Evolutionary conservation across 2,113 vertebrate genomes (phyloP), one percentile per base, ranked within the genome.

Genomic region (Perognathus longimembris): DNA sequence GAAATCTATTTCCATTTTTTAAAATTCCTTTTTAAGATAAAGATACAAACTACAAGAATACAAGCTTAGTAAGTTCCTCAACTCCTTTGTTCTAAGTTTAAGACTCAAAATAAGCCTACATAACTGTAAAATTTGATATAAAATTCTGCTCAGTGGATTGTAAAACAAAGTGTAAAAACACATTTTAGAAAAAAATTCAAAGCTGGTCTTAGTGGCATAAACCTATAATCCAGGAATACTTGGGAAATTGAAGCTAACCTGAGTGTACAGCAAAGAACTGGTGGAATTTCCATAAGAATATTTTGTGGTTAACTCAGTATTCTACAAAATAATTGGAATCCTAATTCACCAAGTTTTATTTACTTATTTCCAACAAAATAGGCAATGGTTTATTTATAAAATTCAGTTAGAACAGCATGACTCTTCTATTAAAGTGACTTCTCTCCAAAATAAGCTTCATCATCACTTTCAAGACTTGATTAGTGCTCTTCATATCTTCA

Each of bases 41-140:
- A 61, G 20, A 81, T 78, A 82, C 20, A 92, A 85, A 88, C n/a
- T 22, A 93, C 57, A 64, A 83, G 5, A 32, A 71, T 70, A 18
- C 15, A 75, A 79, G n/a, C 81, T 74, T 79, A 73, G 89, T 36
- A 80, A 61, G 80, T 89, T 93, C 66, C 76, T 92, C 38, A 92
- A 76, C 71, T 83, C 61, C 38, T 38, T 87, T 80, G 20, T 36
- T 87, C 26, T 66, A 96, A 89, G 17, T 3, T 90, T 87, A 66
- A 76, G 93, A 71, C 69, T 90, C 61, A 71, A 78, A 95, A 63
- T 63, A 89, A 79, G 14, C n/a, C 50, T 7, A n/a, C 8, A 71
- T 21, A 21, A 66, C 20, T 85, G 7, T 21, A 91, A 96, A 85
- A 89, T 54, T 76, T 36, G 59, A 71, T 63, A 81, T 45, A 86